Percentiles rank a stretch among this genome's conserved stretches.
phyloP scores from a whole-genome alignment of 2,888 invertebrate genomes.

The Rotaria socialis region DNA sequence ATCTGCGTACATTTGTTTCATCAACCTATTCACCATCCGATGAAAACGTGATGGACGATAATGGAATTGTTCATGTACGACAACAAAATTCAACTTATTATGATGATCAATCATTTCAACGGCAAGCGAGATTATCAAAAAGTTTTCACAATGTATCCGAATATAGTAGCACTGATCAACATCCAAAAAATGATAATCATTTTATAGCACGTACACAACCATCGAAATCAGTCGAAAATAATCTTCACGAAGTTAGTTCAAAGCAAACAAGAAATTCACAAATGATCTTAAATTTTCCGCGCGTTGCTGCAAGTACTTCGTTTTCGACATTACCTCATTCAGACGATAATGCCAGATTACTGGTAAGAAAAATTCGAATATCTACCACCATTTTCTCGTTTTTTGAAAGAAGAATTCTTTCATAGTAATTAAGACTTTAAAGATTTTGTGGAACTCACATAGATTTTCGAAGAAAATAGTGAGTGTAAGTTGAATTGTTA shows the following conservation, averaged over 20 bases:
- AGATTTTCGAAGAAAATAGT: too few species aligned
- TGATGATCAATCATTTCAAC: conserved; percentile 25
- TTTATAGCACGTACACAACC: neutral
- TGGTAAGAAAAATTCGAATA: neutral
- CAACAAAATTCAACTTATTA: neutral
- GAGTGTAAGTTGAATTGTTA: too few species aligned
- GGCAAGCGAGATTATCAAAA: conserved; percentile 11
- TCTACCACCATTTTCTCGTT: too few species aligned
- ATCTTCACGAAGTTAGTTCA: neutral
- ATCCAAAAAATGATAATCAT: neutral
- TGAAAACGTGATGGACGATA: neutral
- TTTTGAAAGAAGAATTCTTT: too few species aligned
- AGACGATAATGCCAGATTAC: conserved; percentile 30
- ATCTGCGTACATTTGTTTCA: conserved; percentile 5
- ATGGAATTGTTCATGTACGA: conserved; percentile 1
- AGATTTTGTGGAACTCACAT: too few species aligned
- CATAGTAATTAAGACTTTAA: too few species aligned
- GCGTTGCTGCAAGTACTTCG: neutral
- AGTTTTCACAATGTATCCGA: conserved; percentile 32
- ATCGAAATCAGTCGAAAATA: conserved; percentile 4
- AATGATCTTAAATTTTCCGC: neutral
- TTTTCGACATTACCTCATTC: neutral
- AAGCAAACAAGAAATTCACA: neutral
- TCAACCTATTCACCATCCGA: conserved; percentile 5
- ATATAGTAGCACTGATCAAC: neutral